Base-by-base conservation (phyloP, 2,888 invertebrate genomes). In the Acleris emargana region DNA sequence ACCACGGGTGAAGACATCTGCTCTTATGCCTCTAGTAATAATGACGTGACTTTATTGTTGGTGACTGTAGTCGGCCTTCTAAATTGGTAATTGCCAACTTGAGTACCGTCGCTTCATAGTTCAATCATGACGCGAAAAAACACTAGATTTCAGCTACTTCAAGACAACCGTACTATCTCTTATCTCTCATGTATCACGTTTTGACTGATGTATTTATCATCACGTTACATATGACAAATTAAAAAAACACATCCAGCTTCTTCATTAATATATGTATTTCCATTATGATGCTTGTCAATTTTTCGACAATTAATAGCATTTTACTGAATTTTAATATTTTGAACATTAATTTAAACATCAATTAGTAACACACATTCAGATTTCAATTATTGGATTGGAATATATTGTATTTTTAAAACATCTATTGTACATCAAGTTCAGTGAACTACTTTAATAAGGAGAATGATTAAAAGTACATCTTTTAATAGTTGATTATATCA, bases 331-430 rank as follows among this genome's bases (percentile, higher is more conserved):
- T 20, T 25, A 32, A 66, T 66, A 51, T 45, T 55, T 60, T 55
- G 64, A 60, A 66, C 55, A 66, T 66, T 51, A 18, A 49, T 22
- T 63, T 64, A 45, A 60, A 61, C 61, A 57, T 32, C 64, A 50
- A 64, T 64, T 58, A 52, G 55, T 66, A 66, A 61, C 57, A 13
- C 61, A 66, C 66, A 61, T 66, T 57, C 51, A 61, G 61, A 61
- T 57, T 52, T 51, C 18, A 64, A 47, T 66, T 20, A 52, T 38
- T 38, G 38, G 38, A 38, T 32, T 47, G 61, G 60, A 66, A 66
- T 61, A 66, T 66, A 66, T 55, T 54, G 61, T 66, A 66, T 61
- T 50, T 62, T 53, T 47, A 45, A 25, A 61, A 61, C 61, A 66
- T 61, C 57, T 22, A 57, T 51, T 52, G 54, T 59, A 55, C 59